A percentile compares a stretch with the other conserved stretches of the same genome.
phyloP scores from a whole-genome alignment of 2,888 invertebrate genomes.

The Creontiades dilutus region DNA sequence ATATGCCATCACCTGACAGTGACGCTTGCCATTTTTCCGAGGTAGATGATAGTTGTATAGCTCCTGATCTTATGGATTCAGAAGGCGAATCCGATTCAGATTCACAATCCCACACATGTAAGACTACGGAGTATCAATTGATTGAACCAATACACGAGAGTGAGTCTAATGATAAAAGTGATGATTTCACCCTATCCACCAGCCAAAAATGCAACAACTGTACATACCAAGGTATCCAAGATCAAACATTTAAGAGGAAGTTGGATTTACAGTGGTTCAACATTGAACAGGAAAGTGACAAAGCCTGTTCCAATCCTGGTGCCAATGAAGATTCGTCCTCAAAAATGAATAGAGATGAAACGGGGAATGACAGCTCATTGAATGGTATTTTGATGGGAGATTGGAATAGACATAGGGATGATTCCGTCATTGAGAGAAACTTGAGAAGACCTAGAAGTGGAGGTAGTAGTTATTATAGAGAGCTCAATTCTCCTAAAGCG shows the following conservation, averaged over 20 bases:
- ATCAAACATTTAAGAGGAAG: constrained; percentile 22
- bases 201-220: constrained; percentile 49
- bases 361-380: constrained; percentile 37
- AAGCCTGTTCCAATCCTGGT: constrained; percentile 24
- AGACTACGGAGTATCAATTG: constrained; percentile 9
- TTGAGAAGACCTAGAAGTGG: constrained; percentile 18
- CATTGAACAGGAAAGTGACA: constrained; percentile 57
- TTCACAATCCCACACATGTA: constrained; percentile 41
- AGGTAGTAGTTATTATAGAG: constrained; percentile 44
- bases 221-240: constrained; percentile 33
- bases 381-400: constrained; percentile 56
- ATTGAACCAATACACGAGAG: constrained; percentile 43
- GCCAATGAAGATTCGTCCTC: neutral
- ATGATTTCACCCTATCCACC: constrained; percentile 6
- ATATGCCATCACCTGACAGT: constrained; percentile 64
- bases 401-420: constrained; percentile 38
- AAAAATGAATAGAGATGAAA: neutral
- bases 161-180: constrained; percentile 52
- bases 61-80: constrained; percentile 79
- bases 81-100: constrained; percentile 76
- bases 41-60: constrained; percentile 76
- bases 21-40: constrained; percentile 72
- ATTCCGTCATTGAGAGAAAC: constrained; percentile 24
- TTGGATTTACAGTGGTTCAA: constrained; percentile 59
- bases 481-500: constrained; percentile 55